These are phyloP conservation scores for Holacanthella duospinosa DNA, from an alignment of 2,888 invertebrate species.

Conservation along the genomic window DNA sequence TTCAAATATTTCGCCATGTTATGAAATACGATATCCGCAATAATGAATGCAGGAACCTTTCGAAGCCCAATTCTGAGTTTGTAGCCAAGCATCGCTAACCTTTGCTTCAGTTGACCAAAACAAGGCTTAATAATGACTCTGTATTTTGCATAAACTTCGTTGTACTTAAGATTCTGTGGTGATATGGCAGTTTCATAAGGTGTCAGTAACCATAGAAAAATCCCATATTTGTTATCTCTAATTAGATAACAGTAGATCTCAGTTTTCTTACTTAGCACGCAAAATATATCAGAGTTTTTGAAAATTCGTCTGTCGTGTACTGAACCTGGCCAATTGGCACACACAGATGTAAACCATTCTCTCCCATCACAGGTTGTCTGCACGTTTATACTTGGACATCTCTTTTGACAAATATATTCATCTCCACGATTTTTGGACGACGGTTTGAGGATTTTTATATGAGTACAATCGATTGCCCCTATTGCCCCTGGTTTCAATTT, in stretches of 20 bases:
- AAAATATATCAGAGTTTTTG: not conserved
- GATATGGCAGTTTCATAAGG: not conserved
- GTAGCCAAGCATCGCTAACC: not conserved
- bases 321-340: too few species aligned
- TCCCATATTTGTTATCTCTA: not conserved
- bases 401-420: not conserved
- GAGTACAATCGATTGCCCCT: not conserved
- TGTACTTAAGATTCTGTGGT: not conserved
- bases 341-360: not conserved
- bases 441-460: not conserved
- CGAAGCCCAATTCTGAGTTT: not conserved
- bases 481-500: not conserved
- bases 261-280: not conserved
- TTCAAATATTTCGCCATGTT: not conserved
- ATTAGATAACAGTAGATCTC: not conserved
- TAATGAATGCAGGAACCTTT: not conserved
- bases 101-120: conserved; percentile 1
- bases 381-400: not conserved
- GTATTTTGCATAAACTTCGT: too few species aligned
- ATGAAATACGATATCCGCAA: not conserved
- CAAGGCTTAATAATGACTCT: not conserved
- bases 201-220: not conserved
- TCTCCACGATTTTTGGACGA: not conserved
- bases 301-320: too few species aligned
- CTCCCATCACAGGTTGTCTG: not conserved